Evolutionary conservation across 37 sponge, comb jelly and placozoan species (phyloP).

Genomic region (Chondrilla cf. caribensis): DNA sequence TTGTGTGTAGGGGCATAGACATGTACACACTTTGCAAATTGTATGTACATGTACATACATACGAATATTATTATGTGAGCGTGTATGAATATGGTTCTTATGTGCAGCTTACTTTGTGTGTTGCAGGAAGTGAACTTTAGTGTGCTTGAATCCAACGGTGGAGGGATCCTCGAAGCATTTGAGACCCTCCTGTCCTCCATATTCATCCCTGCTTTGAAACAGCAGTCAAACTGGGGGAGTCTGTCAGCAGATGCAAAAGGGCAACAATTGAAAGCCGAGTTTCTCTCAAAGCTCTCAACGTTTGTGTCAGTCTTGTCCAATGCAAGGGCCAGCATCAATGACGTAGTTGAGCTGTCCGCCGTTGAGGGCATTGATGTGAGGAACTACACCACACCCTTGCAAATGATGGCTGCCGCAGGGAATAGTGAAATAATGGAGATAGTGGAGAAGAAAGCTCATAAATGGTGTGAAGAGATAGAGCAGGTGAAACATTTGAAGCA

Average conservation of each 20-base stretch:
- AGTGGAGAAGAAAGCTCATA: constrained; percentile 66
- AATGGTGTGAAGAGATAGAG: constrained; percentile 95
- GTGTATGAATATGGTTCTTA: too few species aligned
- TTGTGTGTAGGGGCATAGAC: not conserved
- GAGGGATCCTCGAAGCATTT: constrained; percentile 68
- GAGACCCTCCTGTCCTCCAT: constrained; percentile 76
- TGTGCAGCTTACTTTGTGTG: not conserved
- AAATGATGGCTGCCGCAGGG: constrained; percentile 71
- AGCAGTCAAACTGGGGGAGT: constrained; percentile 73
- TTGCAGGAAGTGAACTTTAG: constrained; percentile 32
- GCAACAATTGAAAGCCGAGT: constrained; percentile 51
- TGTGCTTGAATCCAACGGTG: constrained; percentile 38
- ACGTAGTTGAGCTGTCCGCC: constrained; percentile 68
- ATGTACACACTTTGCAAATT: not conserved
- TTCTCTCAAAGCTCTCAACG: constrained; percentile 75
- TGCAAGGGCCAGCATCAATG: constrained; percentile 85
- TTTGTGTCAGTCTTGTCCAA: constrained; percentile 86
- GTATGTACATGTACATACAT: too few species aligned
- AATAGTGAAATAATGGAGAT: constrained; percentile 83
- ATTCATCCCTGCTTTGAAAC: constrained; percentile 81
- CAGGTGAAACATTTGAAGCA: too few species aligned
- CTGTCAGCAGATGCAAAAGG: constrained; percentile 45
- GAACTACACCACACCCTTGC: constrained; percentile 48
- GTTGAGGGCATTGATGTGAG: constrained; percentile 30
- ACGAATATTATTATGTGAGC: too few species aligned